Evolutionary conservation across 2,888 invertebrate species (phyloP), one percentile per base, ranked within the genome.

Genomic region (Leptogaster cylindrica): DNA sequence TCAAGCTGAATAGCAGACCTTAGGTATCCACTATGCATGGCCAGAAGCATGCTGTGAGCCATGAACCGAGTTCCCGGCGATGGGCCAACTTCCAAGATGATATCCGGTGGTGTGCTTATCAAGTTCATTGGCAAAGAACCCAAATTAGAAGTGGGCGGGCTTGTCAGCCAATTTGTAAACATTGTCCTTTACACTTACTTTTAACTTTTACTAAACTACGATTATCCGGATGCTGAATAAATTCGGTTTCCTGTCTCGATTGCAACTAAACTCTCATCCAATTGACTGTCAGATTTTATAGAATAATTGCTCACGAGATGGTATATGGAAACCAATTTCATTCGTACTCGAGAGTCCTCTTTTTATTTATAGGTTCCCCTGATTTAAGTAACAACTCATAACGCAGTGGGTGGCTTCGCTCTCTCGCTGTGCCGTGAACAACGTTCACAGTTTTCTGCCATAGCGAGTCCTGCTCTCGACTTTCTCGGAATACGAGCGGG

Each of bases 11-110:
- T 81, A n/a, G 88, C 83, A 1, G 89, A 88, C 71, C 89, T 87
- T 74, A 90, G 83, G 75, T 88, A 90, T 23, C 89, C 90, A 75
- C 89, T 89, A 76, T 90, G 88, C 63, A 86, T 84, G 27, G 87
- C 84, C 27, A 90, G 77, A 8, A 90, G 84, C 25, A 84, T 81
- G 44, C 86, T 85, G 73, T 90, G 89, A 0, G 89, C 89, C 20
- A 88, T 85, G 77, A 90, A 89, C 68, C 88, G 86, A 7, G 86
- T 85, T 72, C 85, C 82, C 23, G 82, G 83, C 7, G 85, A 84
- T 51, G 84, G 84, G 0, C 88, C 89, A 12, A 88, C 88, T 75
- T 87, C 85, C 1, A 89, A 80, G 27, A 86, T 78, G 16, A 88
- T 86, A 75, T 89, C 89, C 0, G 88, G 88, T 3, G 85, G 84